Percentiles rank a stretch among this genome's conserved stretches.
Evolutionary conservation across 2,888 invertebrate species (phyloP).

Genomic region (Cryptus armator): DNA sequence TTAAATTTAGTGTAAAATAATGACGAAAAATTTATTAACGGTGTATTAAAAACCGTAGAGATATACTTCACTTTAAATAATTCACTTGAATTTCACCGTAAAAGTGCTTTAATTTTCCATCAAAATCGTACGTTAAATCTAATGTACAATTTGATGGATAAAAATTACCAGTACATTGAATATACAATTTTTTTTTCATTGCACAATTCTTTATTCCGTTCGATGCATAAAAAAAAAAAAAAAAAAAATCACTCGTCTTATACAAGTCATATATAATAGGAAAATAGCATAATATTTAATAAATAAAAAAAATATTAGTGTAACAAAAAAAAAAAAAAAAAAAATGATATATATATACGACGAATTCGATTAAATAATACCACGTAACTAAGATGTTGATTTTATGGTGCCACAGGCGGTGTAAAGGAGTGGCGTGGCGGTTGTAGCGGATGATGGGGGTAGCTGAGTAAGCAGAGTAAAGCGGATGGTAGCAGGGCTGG

Average conservation of each 20-base stretch:
- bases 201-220: neutral
- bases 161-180: no score
- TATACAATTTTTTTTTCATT: no score
- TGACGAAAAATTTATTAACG: no score
- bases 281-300: conserved; percentile 22
- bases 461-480: conserved; percentile 84
- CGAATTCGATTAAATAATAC: conserved; percentile 77
- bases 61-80: no score
- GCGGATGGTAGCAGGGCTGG: conserved; percentile 80
- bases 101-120: no score
- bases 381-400: conserved; percentile 84
- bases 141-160: no score
- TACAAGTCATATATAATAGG: no score
- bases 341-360: conserved; percentile 61
- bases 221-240: neutral
- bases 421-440: conserved; percentile 84
- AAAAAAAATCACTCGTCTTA: neutral
- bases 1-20: conserved; percentile 3
- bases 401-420: conserved; percentile 86
- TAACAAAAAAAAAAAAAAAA: conserved; percentile 57
- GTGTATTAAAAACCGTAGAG: no score
- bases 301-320: conserved; percentile 47
- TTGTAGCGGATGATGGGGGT: conserved; percentile 84
- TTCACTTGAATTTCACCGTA: no score
- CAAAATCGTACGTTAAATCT: no score